Evolutionary conservation across 2,797 vertebrate species (phyloP).

Genomic region (Eulemur coronatus): DNA sequence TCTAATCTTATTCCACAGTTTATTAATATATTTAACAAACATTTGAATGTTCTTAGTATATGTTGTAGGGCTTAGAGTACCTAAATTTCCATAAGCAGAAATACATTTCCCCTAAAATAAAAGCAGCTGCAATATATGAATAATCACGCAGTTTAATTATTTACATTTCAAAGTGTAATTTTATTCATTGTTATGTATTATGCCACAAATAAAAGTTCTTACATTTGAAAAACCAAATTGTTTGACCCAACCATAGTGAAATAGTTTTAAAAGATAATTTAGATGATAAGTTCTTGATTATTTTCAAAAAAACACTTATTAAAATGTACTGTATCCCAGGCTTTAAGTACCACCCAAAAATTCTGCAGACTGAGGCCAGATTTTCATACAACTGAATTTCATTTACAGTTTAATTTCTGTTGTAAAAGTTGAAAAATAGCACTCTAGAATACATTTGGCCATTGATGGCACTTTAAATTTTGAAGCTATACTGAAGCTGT

Average conservation of each 20-base stretch:
- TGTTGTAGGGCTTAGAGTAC: neutral
- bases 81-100: neutral
- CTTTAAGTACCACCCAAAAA: neutral
- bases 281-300: neutral
- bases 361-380: neutral
- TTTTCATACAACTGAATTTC: constrained; percentile 30
- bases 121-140: neutral
- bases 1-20: neutral
- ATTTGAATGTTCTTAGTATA: neutral
- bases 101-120: neutral
- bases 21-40: neutral
- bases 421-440: constrained; percentile 1
- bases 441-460: constrained; percentile 9
- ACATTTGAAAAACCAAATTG: neutral
- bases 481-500: neutral
- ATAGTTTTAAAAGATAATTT: neutral
- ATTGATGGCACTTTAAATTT: neutral
- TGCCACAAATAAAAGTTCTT: neutral
- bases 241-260: neutral
- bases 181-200: neutral
- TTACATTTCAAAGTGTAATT: neutral
- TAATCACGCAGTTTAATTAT: neutral
- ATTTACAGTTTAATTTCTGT: constrained; percentile 1
- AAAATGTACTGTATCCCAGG: neutral
- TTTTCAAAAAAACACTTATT: neutral